A percentile compares a stretch with the other conserved stretches of the same genome.
phyloP scores from a whole-genome alignment of 2,888 invertebrate species.

The Cancer borealis region DNA sequence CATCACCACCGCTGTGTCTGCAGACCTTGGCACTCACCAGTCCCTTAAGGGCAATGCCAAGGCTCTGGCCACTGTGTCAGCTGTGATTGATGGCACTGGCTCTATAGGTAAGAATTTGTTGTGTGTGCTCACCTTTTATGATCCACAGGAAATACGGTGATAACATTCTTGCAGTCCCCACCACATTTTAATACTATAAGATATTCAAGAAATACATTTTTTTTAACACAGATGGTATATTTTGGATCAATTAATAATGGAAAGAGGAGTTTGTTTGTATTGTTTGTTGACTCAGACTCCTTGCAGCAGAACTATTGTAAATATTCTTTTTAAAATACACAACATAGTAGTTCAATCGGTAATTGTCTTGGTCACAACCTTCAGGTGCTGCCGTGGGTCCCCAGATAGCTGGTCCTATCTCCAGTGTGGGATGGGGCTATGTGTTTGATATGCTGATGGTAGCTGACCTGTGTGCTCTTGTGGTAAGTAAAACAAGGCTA shows the following conservation, averaged over 20 bases:
- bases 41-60: constrained; percentile 91
- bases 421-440: constrained; percentile 92
- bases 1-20: constrained; percentile 97
- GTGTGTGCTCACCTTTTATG: neutral
- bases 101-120: constrained; percentile 85
- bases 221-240: too few relatives aligned
- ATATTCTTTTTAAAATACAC: neutral
- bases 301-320: neutral
- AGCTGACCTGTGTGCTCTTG: constrained; percentile 88
- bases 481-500: constrained; percentile 81
- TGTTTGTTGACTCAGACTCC: neutral
- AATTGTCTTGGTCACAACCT: neutral
- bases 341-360: neutral
- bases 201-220: too few relatives aligned
- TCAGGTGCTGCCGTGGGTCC: constrained; percentile 96
- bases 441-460: constrained; percentile 95
- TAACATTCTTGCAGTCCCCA: too few relatives aligned
- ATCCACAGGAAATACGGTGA: too few relatives aligned
- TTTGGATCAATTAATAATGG: too few relatives aligned
- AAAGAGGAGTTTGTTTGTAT: neutral
- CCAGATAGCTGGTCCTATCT: constrained; percentile 90
- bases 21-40: constrained; percentile 87
- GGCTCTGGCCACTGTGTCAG: constrained; percentile 97
- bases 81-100: constrained; percentile 98
- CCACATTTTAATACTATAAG: too few relatives aligned